A percentile compares a stretch with the other conserved stretches of the same genome.
These are phyloP conservation scores for Saimiri boliviensis DNA, from an alignment of 2,113 vertebrate species.

Conservation along the genomic window DNA sequence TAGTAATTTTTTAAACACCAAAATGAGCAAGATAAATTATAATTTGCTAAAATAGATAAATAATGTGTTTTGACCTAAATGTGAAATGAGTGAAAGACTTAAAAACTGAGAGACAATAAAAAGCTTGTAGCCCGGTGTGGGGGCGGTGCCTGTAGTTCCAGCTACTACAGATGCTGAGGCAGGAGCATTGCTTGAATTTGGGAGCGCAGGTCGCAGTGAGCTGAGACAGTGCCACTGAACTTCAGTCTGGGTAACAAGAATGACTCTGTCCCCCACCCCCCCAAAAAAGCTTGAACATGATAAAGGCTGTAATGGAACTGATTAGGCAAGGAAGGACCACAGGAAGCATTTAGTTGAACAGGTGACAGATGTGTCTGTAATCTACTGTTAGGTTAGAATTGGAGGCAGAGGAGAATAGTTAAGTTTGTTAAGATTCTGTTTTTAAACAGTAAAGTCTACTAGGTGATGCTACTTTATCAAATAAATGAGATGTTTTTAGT, in stretches of 20 bases:
- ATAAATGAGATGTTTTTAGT: neutral
- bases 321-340: fast-evolving
- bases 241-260: too few relatives aligned
- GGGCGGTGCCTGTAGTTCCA: too few relatives aligned
- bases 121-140: too few relatives aligned
- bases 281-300: neutral
- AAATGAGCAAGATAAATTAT: neutral
- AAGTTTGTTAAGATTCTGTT: neutral
- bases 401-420: neutral
- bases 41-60: neutral
- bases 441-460: neutral
- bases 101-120: neutral
- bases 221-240: too few relatives aligned
- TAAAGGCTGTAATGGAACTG: fast-evolving
- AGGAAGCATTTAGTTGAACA: neutral
- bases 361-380: too few relatives aligned
- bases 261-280: too few relatives aligned
- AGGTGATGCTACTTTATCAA: neutral
- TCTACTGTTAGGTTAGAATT: neutral
- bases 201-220: too few relatives aligned
- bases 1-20: neutral
- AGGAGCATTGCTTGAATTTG: too few relatives aligned
- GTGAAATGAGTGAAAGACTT: neutral
- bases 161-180: too few relatives aligned
- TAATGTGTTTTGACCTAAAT: neutral